Conservation (phyloP, 2,113 vertebrate species). For the Aramus guarauna region DNA sequence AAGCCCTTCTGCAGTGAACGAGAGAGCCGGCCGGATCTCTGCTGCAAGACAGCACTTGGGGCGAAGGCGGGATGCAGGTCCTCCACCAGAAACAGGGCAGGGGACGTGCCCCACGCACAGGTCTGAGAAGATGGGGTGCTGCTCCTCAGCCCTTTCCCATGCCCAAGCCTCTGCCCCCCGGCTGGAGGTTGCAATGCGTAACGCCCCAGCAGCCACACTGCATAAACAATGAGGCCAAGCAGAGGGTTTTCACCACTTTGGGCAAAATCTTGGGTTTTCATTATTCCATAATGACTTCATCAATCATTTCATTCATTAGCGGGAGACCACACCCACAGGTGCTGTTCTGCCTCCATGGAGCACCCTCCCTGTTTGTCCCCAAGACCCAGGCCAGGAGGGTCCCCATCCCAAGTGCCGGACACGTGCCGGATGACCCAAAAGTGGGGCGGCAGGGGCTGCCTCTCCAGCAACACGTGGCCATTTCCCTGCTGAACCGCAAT, state of each 20-base stretch:
- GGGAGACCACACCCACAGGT: neutral
- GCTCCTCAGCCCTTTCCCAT: neutral
- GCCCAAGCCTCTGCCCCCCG: neutral
- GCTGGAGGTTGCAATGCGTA: fast-evolving
- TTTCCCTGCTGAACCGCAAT: neutral
- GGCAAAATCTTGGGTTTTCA: neutral
- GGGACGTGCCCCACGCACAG: neutral
- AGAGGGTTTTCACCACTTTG: neutral
- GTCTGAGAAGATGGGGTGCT: neutral
- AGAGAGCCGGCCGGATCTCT: neutral
- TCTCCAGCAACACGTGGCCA: neutral
- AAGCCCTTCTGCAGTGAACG: neutral
- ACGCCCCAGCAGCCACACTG: neutral
- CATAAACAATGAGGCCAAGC: neutral
- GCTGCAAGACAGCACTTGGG: neutral
- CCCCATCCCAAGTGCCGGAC: neutral
- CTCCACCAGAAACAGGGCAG: neutral
- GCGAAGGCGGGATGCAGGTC: neutral
- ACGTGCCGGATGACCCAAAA: neutral
- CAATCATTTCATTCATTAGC: neutral
- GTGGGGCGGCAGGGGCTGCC: neutral
- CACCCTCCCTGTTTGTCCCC: neutral
- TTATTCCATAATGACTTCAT: neutral
- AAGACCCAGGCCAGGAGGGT: neutral
- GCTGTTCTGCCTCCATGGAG: neutral